phyloP scores from a whole-genome alignment of 2,113 vertebrate genomes.

The Cochlearius cochlearius region DNA sequence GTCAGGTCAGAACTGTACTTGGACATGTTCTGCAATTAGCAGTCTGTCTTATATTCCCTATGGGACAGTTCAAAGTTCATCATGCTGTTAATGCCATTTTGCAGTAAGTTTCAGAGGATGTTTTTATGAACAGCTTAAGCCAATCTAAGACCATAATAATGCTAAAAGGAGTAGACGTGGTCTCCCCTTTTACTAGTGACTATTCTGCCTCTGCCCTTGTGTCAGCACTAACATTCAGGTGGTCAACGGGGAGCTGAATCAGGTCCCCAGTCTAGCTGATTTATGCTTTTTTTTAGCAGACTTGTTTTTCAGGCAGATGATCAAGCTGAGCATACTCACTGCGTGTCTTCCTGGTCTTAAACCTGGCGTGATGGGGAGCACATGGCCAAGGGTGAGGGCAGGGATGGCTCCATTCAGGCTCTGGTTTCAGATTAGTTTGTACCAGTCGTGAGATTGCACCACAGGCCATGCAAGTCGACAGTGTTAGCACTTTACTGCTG shows the following conservation, averaged over 20 bases:
- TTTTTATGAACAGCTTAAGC: not conserved
- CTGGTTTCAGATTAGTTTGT: not conserved
- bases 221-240: fast-evolving
- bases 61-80: not conserved
- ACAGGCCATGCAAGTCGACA: not conserved
- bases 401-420: not conserved
- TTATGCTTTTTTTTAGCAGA: not conserved
- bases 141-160: not conserved
- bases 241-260: not conserved
- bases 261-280: not conserved
- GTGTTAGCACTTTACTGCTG: not conserved
- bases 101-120: not conserved
- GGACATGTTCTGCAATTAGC: not conserved
- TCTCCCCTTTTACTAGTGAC: not conserved
- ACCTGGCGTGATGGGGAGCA: not conserved
- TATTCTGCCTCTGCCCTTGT: not conserved
- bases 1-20: not conserved
- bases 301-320: not conserved
- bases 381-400: not conserved
- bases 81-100: not conserved
- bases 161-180: not conserved
- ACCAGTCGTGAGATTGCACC: not conserved
- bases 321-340: not conserved
- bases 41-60: not conserved
- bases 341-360: not conserved